These are phyloP conservation scores for Linepithema humile DNA, from an alignment of 1,140 invertebrate genomes.

Conservation along the genomic window DNA sequence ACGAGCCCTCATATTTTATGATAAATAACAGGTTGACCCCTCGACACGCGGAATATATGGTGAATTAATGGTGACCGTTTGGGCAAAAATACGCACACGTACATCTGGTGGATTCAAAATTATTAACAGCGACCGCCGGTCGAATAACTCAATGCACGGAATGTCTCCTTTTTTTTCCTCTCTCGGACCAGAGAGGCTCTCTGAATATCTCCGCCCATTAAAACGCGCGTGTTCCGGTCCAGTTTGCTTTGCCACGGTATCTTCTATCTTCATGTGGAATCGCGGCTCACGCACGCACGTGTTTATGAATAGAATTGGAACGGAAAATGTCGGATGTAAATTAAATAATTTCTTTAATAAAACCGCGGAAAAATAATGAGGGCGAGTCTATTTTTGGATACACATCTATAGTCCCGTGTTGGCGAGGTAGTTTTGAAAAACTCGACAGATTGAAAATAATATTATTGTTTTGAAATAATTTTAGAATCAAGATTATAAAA, in stretches of 20 bases:
- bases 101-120: slow-evolving; percentile 72
- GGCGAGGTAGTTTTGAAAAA: too few species aligned
- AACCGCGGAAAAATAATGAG: not conserved
- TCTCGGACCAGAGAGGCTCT: slow-evolving; percentile 55
- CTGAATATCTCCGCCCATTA: slow-evolving; percentile 19
- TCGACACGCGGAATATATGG: slow-evolving; percentile 72
- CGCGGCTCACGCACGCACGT: not conserved
- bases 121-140: slow-evolving; percentile 68
- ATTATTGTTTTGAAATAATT: slow-evolving; percentile 3
- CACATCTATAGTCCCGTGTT: not conserved
- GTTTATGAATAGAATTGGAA: not conserved
- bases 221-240: not conserved
- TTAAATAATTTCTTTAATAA: not conserved
- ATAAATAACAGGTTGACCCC: slow-evolving; percentile 79
- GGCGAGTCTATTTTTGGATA: not conserved
- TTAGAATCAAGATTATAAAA: not conserved
- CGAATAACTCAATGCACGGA: slow-evolving; percentile 74
- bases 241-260: not conserved
- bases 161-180: slow-evolving; percentile 48
- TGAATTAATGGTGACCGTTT: slow-evolving; percentile 74
- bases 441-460: not conserved
- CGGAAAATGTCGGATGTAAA: not conserved
- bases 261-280: not conserved
- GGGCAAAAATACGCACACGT: slow-evolving; percentile 70
- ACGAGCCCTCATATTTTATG: slow-evolving; percentile 76